Evolutionary conservation across 2,797 vertebrate genomes (phyloP).

Genomic region (Brotula barbata): DNA sequence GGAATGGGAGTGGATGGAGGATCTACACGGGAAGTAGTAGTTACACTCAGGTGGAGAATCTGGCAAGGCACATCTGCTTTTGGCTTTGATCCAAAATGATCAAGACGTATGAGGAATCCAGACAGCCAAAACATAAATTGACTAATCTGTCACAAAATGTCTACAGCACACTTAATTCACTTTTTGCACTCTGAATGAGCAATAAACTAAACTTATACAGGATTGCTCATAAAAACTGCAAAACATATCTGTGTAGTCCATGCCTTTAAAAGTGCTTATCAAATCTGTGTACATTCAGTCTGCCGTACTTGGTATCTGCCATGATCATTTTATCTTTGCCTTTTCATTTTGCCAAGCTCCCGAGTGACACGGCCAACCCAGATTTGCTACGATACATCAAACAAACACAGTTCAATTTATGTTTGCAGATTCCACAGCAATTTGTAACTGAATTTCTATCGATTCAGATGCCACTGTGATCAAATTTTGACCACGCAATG

Average conservation of each 20-base stretch:
- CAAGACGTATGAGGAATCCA: constrained; percentile 12
- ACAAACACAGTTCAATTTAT: constrained; percentile 27
- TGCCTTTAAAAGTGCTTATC: constrained; percentile 39
- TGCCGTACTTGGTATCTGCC: constrained; percentile 49
- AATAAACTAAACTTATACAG: constrained; percentile 30
- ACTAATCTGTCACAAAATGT: constrained; percentile 18
- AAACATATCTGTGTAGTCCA: constrained; percentile 12
- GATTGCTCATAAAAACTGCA: constrained; percentile 42
- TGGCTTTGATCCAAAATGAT: constrained; percentile 28
- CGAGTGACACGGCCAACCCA: constrained; percentile 42
- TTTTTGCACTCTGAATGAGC: constrained; percentile 16
- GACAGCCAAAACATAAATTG: constrained; percentile 18
- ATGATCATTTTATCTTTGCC: constrained; percentile 51
- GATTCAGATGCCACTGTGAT: constrained; percentile 21
- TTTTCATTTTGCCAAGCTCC: constrained; percentile 28
- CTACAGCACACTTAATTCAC: neutral
- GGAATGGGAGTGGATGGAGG: constrained; percentile 32
- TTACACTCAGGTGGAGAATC: constrained; percentile 37
- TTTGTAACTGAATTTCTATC: constrained; percentile 19
- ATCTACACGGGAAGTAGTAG: constrained; percentile 39
- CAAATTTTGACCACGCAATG: neutral
- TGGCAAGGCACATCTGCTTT: constrained; percentile 24
- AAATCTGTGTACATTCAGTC: constrained; percentile 50
- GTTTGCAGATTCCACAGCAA: constrained; percentile 28
- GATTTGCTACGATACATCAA: constrained; percentile 55